These are phyloP conservation scores for Taxidea taxus DNA, from an alignment of 2,113 vertebrate genomes.

Conservation along the genomic window DNA sequence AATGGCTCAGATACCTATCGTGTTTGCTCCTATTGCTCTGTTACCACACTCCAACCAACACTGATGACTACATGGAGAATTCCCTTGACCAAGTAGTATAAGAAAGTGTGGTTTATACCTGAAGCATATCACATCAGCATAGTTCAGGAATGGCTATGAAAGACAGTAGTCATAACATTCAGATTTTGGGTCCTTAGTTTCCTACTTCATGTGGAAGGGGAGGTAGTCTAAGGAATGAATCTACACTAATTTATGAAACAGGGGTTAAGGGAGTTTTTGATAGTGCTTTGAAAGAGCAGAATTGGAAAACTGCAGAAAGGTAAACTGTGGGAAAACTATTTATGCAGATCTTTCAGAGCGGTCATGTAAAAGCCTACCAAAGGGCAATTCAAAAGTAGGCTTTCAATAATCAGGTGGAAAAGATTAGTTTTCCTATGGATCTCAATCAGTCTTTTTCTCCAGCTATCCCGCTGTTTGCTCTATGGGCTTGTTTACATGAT, in stretches of 20 bases:
- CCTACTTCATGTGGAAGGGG: background rate
- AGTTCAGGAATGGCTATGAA: background rate
- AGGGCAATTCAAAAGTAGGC: background rate
- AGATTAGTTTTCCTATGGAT: background rate
- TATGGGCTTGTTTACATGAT: constrained; percentile 20
- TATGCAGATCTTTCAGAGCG: background rate
- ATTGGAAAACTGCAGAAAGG: background rate
- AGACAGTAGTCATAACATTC: background rate
- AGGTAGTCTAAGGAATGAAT: background rate
- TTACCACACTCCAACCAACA: background rate
- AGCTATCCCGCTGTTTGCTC: background rate
- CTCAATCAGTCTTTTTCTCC: background rate
- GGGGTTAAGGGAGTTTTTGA: background rate
- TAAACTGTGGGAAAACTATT: background rate
- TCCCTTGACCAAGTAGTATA: background rate
- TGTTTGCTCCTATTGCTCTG: background rate
- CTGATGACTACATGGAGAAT: background rate
- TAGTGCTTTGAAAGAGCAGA: background rate
- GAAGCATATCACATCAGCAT: background rate
- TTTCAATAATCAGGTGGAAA: background rate
- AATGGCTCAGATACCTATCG: background rate
- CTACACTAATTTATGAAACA: background rate
- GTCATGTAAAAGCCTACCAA: background rate
- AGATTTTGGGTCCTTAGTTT: background rate
- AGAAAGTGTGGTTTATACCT: background rate